These are phyloP conservation scores for Phrynosoma platyrhinos DNA, from an alignment of 2,113 vertebrate genomes.

Conservation along the genomic window DNA sequence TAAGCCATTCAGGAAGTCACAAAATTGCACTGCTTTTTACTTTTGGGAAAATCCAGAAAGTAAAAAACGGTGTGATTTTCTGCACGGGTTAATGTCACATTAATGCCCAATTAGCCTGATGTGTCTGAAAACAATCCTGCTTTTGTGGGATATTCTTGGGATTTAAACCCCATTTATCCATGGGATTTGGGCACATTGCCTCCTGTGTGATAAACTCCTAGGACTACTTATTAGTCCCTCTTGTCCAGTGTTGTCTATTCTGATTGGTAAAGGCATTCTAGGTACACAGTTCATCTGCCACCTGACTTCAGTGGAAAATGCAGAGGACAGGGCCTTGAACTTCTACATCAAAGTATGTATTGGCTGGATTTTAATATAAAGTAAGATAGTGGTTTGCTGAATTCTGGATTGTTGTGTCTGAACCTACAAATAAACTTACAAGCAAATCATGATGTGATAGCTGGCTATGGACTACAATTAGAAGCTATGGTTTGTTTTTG, in stretches of 20 bases:
- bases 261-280: neutral
- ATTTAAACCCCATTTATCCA: too few species aligned
- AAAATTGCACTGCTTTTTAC: too few species aligned
- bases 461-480: neutral
- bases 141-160: too few species aligned
- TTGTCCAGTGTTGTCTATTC: neutral
- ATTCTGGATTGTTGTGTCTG: neutral
- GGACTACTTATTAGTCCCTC: neutral
- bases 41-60: too few species aligned
- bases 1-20: too few species aligned
- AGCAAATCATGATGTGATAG: neutral
- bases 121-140: too few species aligned
- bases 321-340: neutral
- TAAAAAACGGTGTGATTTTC: too few species aligned
- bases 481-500: neutral
- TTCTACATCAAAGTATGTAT: neutral
- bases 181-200: too few species aligned
- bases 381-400: neutral
- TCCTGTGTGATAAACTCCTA: neutral
- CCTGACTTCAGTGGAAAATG: neutral
- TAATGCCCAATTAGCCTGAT: too few species aligned
- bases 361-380: neutral
- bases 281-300: neutral
- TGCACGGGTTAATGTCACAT: too few species aligned
- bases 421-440: neutral